phyloP scores from a whole-genome alignment of 2,797 vertebrate genomes.

The Pangasius krempfi region DNA sequence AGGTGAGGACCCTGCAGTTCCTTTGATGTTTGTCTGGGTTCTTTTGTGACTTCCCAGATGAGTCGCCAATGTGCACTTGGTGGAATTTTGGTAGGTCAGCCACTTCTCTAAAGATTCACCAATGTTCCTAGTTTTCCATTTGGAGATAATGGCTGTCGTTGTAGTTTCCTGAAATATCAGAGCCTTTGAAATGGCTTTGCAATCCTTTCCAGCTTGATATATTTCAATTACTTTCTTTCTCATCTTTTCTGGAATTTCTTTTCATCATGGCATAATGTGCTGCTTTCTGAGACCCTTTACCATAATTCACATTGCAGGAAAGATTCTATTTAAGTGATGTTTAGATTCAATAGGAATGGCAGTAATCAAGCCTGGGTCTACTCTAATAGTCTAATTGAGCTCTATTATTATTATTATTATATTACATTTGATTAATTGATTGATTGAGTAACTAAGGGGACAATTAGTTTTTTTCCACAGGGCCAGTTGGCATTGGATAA shows the following conservation, averaged over 20 bases:
- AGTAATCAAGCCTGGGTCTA: background rate
- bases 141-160: background rate
- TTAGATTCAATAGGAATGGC: background rate
- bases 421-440: background rate
- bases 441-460: background rate
- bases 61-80: background rate
- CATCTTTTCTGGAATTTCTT: background rate
- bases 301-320: background rate
- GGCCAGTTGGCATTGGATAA: background rate
- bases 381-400: background rate
- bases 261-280: background rate
- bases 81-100: background rate
- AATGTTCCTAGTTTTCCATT: background rate
- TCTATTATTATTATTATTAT: background rate
- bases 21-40: background rate
- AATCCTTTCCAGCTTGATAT: background rate
- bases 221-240: background rate
- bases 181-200: background rate
- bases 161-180: background rate
- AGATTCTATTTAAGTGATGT: background rate
- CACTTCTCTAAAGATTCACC: background rate
- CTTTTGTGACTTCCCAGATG: background rate
- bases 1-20: background rate
- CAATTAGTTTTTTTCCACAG: background rate
- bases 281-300: background rate